These are phyloP conservation scores for Perca schrenkii DNA, from an alignment of 2,113 vertebrate genomes.

Conservation along the genomic window DNA sequence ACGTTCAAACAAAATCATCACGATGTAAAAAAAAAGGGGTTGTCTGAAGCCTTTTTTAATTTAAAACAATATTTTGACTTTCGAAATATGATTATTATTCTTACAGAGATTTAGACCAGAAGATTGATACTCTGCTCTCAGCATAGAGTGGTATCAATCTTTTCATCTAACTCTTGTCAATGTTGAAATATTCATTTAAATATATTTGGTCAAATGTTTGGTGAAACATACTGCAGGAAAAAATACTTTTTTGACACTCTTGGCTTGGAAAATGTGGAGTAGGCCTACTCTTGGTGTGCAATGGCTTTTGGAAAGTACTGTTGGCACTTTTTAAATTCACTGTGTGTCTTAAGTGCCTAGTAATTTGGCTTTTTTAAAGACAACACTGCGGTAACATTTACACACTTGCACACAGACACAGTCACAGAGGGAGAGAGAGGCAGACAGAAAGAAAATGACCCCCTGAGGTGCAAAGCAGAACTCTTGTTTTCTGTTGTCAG, in stretches of 20 bases:
- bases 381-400: conserved; percentile 36
- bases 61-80: background rate
- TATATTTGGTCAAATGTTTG: background rate
- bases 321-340: conserved; percentile 31
- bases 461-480: conserved; percentile 51
- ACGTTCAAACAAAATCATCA: conserved; percentile 8
- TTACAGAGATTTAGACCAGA: background rate
- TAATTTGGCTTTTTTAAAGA: conserved; percentile 31
- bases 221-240: background rate
- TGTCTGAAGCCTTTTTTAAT: conserved; percentile 1
- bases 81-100: background rate
- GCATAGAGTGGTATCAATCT: background rate
- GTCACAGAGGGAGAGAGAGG: conserved; percentile 16
- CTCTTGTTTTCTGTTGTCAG: conserved; percentile 37
- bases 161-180: background rate
- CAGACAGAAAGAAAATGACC: background rate
- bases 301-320: conserved; percentile 13
- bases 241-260: background rate
- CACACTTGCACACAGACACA: conserved; percentile 36
- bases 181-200: background rate
- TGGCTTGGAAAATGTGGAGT: conserved; percentile 11
- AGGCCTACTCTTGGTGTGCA: background rate
- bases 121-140: background rate
- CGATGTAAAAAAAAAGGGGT: background rate
- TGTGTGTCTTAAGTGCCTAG: conserved; percentile 38